Base-by-base conservation (phyloP, 1,140 invertebrate species). In the Asobara japonica region DNA sequence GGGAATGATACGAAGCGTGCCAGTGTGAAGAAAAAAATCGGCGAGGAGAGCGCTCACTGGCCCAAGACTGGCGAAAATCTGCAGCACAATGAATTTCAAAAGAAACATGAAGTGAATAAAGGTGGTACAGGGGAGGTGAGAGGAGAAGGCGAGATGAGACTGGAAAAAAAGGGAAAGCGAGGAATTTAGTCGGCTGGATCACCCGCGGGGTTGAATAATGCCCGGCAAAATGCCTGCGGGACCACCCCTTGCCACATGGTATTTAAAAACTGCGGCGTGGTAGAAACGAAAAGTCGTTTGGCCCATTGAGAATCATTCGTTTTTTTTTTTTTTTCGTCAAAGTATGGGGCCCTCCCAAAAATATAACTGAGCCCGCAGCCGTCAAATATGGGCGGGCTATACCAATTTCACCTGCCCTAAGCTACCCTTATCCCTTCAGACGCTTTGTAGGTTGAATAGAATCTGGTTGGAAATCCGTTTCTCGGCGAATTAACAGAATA, bases 181-280 rank as follows among this genome's bases (percentile, higher is more conserved):
- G 70, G 69, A 51, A 18, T 62, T 69, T 65, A 72, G 76, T 77
- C 74, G 69, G 62, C 60, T 75, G 72, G 78, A 79, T 80, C 84
- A 82, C 83, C 84, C 81, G 83, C 78, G 64, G 83, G 77, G 83
- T 74, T 67, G 81, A 84, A 86, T 85, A 87, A 85, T 86, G 65
- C 70, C 66, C 65, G 70, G 80, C 79, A 81, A 86, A 85, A 84
- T 72, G 82, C 79, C 69, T 74, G 78, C 75, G 81, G 82, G 36
- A 80, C 81, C 83, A 85, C 78, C 85, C 84, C 78, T 84, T 79
- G 80, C 80, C 77, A 78, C 29, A 30, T 51, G 45, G 76, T 76
- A 74, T 77, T 80, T 80, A 80, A 75, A 77, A 82, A 69, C 71
- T 65, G 74, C 74, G 36, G 36, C 36, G n/a, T 38, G n/a, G 36